Conservation (phyloP, 2,113 vertebrate species). For the Urocynchramus pylzowi region DNA sequence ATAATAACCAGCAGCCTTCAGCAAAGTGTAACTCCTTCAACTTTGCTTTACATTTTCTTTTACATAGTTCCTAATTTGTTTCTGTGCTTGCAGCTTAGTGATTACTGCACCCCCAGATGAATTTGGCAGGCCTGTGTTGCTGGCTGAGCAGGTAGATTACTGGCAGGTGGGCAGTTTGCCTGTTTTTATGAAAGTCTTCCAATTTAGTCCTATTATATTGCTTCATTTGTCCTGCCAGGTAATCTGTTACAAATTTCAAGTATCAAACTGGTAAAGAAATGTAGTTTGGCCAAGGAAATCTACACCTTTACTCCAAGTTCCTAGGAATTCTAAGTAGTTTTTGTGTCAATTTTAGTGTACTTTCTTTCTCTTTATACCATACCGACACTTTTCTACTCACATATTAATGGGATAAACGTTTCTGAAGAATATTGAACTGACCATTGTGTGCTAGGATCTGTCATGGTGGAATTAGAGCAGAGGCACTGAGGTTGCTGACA, state of each 20-base stretch:
- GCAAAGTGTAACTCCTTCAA: background rate
- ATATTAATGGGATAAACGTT: background rate
- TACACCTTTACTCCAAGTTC: background rate
- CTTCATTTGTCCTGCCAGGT: background rate
- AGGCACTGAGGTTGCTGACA: background rate
- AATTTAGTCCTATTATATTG: background rate
- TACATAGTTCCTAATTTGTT: background rate
- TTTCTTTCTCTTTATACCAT: background rate
- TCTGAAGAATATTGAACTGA: background rate
- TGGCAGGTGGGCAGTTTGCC: background rate
- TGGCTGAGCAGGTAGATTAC: background rate
- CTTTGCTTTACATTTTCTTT: background rate
- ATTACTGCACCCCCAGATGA: background rate
- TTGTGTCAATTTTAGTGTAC: background rate
- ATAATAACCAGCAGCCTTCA: background rate
- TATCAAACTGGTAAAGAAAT: background rate
- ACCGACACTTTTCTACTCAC: rapidly evolving
- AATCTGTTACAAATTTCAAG: background rate
- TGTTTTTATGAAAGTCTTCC: background rate
- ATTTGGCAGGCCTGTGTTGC: background rate
- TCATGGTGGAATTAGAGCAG: background rate
- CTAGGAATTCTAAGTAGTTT: background rate
- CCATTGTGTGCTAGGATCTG: background rate
- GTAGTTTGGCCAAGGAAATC: background rate
- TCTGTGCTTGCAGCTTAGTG: background rate